A percentile compares a stretch with the other conserved stretches of the same genome.
Evolutionary conservation across 2,888 invertebrate species (phyloP).

Genomic region (Brachylomia viminalis): DNA sequence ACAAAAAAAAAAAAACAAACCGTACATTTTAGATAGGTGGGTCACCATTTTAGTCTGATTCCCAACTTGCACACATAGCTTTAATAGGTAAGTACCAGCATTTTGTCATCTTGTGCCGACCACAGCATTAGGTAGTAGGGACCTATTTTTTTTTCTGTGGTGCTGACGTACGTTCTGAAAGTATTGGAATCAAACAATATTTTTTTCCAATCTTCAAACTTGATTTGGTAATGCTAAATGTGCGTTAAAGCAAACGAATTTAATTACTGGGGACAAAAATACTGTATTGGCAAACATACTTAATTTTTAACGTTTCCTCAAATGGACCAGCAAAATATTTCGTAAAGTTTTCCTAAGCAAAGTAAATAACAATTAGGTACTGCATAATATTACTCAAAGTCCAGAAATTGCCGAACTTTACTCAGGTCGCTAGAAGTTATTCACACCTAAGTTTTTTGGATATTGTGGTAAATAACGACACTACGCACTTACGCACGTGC

Average conservation of each 20-base stretch:
- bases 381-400: neutral
- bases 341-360: neutral
- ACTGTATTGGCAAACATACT: neutral
- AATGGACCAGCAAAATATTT: neutral
- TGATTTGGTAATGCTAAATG: neutral
- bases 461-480: neutral
- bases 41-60: neutral
- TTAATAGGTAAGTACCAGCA: neutral
- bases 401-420: neutral
- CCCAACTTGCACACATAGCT: neutral
- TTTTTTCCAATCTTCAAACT: neutral
- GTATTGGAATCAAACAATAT: neutral
- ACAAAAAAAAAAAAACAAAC: neutral
- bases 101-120: neutral
- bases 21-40: neutral
- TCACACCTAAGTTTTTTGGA: neutral
- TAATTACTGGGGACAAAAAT: neutral
- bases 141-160: no score
- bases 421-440: neutral
- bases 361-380: neutral
- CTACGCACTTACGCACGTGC: neutral
- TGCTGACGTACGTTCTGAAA: no score
- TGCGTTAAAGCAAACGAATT: neutral
- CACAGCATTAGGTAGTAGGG: neutral
- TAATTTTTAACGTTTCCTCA: neutral